Base-by-base conservation (phyloP, 2,888 invertebrate species). In the Cataglyphis cursor region DNA sequence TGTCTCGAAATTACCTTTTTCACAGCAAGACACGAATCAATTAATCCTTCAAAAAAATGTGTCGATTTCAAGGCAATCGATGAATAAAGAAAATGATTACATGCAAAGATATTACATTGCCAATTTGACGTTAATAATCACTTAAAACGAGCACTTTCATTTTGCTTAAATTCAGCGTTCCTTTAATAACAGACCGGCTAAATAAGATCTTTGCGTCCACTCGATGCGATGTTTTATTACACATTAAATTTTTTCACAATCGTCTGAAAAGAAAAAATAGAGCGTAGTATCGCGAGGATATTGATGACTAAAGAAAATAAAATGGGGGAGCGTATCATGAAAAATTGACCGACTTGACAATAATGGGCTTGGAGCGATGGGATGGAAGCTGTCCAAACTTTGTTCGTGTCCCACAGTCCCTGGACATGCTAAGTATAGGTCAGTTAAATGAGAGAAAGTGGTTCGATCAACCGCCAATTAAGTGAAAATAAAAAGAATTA, bases 391-490 rank as follows among this genome's bases (percentile, higher is more conserved):
- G 87, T 85, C 65, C 18, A 41, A 64, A 18, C 12, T n/a, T 12
- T 38, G 12, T 73, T 73, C 41, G 62, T 61, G 51, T 41, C 10
- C 24, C 80, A 57, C 51, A 9, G 61, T 48, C 21, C 18, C 44
- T 41, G 48, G 81, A 72, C 64, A 44, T 66, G 78, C 41, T 82
- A 85, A 89, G 88, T 86, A 89, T 92, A 93, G 93, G 92, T 93
- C 92, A 91, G 93, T 93, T 93, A 92, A 88, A 91, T 90, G 91
- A 90, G 93, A 86, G 80, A 83, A 87, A 92, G 92, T 90, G 93
- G 92, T 92, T 91, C 87, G 88, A 85, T 86, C 83, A 65, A 48
- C 81, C 83, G 85, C 85, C 87, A 91, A 91, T 92, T 90, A 91
- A 92, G 3, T 44, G 15, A 15, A 44, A 88, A 35, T 88, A 86